Conservation (phyloP, 1,140 invertebrate genomes). For the Drosophila teissieri region DNA sequence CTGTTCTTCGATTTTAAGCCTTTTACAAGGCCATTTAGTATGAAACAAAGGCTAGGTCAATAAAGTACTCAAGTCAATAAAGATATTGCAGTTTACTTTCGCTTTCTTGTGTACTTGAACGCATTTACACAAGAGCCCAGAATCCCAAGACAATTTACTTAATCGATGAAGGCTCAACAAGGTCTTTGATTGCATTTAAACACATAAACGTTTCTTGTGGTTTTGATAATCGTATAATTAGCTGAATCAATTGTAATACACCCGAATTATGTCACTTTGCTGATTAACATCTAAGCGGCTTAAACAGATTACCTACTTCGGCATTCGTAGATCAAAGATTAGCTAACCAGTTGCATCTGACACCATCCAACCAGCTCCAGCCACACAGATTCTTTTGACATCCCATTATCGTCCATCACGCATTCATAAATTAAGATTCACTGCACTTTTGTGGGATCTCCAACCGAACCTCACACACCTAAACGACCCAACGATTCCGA, state of each 20-base stretch:
- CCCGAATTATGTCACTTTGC: conserved; percentile 4
- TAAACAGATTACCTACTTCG: not conserved
- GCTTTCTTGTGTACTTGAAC: conserved; percentile 4
- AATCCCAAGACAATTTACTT: not conserved
- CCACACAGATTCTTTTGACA: conserved; percentile 6
- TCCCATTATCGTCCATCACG: conserved; percentile 19
- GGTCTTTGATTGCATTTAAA: not conserved
- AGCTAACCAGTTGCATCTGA: conserved; percentile 21
- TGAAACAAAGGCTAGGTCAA: conserved; percentile 22
- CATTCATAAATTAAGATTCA: conserved; percentile 35
- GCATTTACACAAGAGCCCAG: not conserved
- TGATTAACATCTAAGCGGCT: not conserved
- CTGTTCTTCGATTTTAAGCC: conserved; percentile 20
- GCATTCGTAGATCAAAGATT: not conserved
- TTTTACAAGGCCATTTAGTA: not conserved
- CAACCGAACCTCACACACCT: conserved; percentile 4
- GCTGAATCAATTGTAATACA: not conserved
- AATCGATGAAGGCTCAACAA: not conserved
- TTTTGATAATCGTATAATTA: too few species aligned
- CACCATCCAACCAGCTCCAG: not conserved
- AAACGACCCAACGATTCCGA: conserved; percentile 6
- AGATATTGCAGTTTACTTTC: conserved; percentile 14
- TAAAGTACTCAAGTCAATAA: conserved; percentile 1
- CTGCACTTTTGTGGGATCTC: conserved; percentile 38
- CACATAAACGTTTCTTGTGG: too few species aligned